These are phyloP conservation scores for Mastacembelus armatus DNA, from an alignment of 2,797 vertebrate genomes.

Conservation along the genomic window DNA sequence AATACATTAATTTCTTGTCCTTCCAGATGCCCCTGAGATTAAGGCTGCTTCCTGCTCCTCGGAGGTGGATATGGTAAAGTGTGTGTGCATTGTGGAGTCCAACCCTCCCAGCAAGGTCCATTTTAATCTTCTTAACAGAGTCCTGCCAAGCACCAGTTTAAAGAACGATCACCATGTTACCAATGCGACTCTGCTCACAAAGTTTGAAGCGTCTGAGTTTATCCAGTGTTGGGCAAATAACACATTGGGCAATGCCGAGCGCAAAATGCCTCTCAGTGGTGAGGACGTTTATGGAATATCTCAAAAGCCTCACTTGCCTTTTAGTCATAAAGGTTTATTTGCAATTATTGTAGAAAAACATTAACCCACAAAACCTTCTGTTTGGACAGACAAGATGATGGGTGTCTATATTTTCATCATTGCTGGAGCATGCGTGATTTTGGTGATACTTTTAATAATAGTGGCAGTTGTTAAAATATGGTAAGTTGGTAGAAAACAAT, in stretches of 20 bases:
- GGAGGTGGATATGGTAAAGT: slow-evolving; percentile 41
- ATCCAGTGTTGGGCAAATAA: slow-evolving; percentile 76
- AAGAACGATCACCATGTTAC: slow-evolving; percentile 54
- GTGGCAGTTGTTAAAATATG: slow-evolving; percentile 49
- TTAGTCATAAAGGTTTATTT: background rate
- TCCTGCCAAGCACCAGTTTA: slow-evolving; percentile 33
- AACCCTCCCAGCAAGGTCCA: slow-evolving; percentile 61
- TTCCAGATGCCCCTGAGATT: slow-evolving; percentile 75
- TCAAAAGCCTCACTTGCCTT: background rate
- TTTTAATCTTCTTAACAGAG: slow-evolving; percentile 55
- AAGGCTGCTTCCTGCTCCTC: slow-evolving; percentile 65
- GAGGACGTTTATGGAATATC: slow-evolving; percentile 6
- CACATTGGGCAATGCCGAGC: slow-evolving; percentile 50
- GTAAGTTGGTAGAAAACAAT: slow-evolving; percentile 54
- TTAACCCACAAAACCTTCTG: slow-evolving; percentile 8
- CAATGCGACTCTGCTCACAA: slow-evolving; percentile 44
- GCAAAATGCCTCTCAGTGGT: slow-evolving; percentile 54
- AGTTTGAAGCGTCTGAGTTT: slow-evolving; percentile 26
- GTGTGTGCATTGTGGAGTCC: slow-evolving; percentile 76
- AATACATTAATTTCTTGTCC: background rate
- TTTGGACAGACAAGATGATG: slow-evolving; percentile 57
- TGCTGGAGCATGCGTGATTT: slow-evolving; percentile 26
- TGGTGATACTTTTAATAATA: slow-evolving; percentile 47
- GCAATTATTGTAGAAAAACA: background rate
- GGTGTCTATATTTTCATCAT: slow-evolving; percentile 38